phyloP scores from a whole-genome alignment of 2,797 vertebrate genomes.

The Antennarius maculatus region DNA sequence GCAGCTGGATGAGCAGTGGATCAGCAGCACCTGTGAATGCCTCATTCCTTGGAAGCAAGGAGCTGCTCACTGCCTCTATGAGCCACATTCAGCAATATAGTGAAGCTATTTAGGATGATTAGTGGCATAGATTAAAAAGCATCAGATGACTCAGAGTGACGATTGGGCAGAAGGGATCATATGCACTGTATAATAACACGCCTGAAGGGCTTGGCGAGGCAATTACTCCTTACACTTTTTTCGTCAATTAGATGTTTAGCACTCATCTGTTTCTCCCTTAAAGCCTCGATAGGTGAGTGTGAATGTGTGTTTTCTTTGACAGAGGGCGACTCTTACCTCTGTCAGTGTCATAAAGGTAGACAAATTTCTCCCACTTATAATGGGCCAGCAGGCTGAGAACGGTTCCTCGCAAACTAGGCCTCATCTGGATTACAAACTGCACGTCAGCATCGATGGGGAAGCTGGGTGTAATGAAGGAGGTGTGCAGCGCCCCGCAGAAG shows the following conservation, averaged over 20 bases:
- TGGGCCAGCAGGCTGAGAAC: slow-evolving; percentile 91
- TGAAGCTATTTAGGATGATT: slow-evolving; percentile 69
- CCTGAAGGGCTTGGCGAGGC: slow-evolving; percentile 17
- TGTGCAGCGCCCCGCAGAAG: slow-evolving; percentile 97
- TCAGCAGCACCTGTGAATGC: slow-evolving; percentile 72
- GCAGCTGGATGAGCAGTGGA: slow-evolving; percentile 38
- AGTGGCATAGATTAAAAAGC: slow-evolving; percentile 65
- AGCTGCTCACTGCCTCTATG: slow-evolving; percentile 55
- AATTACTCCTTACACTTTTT: slow-evolving; percentile 32
- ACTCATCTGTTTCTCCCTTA: background rate
- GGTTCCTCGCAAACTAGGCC: slow-evolving; percentile 89
- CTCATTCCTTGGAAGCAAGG: slow-evolving; percentile 55
- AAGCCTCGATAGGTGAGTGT: slow-evolving; percentile 4
- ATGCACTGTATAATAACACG: slow-evolving; percentile 42
- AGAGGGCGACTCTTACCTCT: slow-evolving; percentile 85
- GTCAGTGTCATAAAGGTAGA: slow-evolving; percentile 98
- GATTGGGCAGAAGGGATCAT: slow-evolving; percentile 54
- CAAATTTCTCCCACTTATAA: slow-evolving; percentile 98
- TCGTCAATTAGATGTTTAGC: slow-evolving; percentile 16
- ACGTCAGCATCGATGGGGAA: slow-evolving; percentile 94
- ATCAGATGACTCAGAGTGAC: slow-evolving; percentile 57
- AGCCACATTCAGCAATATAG: slow-evolving; percentile 60
- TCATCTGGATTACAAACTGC: slow-evolving; percentile 98
- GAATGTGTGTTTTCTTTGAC: background rate
- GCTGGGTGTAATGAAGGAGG: slow-evolving; percentile 97